These are phyloP conservation scores for Tenthredo scrophulariae DNA, from an alignment of 2,888 invertebrate genomes.

Conservation along the genomic window DNA sequence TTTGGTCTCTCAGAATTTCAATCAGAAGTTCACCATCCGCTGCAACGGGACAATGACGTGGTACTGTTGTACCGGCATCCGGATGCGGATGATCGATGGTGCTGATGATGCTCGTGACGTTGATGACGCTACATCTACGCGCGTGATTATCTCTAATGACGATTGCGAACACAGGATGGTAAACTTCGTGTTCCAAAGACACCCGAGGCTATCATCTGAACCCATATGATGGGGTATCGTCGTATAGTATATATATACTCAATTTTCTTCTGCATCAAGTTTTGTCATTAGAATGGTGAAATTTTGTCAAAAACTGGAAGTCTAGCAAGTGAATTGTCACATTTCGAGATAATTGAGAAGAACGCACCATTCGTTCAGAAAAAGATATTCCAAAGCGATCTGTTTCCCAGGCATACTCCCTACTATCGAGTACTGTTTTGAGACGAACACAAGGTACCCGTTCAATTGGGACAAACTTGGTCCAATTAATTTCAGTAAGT, in stretches of 20 bases:
- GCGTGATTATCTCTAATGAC: slow-evolving; percentile 37
- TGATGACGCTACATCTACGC: slow-evolving; percentile 14
- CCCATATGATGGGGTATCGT: background rate
- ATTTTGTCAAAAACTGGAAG: background rate
- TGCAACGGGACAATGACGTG: slow-evolving; percentile 8
- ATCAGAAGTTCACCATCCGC: slow-evolving; percentile 47
- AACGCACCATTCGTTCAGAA: too few species aligned
- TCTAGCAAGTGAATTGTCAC: too few species aligned
- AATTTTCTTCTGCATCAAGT: background rate
- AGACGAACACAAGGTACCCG: background rate
- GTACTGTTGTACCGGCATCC: background rate
- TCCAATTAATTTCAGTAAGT: slow-evolving; percentile 35
- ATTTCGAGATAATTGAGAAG: too few species aligned
- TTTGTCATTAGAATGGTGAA: background rate
- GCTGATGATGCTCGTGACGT: slow-evolving; percentile 37
- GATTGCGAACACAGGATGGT: background rate
- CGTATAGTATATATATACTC: background rate
- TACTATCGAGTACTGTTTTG: background rate
- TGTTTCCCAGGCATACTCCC: background rate
- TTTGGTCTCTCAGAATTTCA: slow-evolving; percentile 40
- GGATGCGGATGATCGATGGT: slow-evolving; percentile 40
- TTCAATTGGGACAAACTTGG: slow-evolving; percentile 16
- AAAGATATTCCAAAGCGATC: too few species aligned
- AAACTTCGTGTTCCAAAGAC: background rate
- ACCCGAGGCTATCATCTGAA: slow-evolving; percentile 24